Evolutionary conservation across 2,797 vertebrate genomes (phyloP).

Genomic region (Aphelocoma californica): DNA sequence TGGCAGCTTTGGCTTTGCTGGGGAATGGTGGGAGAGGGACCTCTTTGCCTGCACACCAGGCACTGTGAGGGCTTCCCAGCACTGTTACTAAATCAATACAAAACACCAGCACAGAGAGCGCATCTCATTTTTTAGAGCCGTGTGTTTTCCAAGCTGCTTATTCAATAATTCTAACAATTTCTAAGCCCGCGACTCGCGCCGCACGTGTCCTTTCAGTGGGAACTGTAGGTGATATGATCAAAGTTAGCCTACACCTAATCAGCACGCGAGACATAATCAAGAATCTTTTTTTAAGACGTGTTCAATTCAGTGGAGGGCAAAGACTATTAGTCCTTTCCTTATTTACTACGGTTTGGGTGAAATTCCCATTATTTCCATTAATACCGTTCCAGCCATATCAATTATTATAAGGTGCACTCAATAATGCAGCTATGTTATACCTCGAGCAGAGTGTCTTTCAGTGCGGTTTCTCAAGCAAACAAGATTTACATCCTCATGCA

Average conservation of each 20-base stretch:
- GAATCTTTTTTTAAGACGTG: constrained; percentile 57
- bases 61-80: rapidly evolving
- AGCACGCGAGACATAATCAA: background rate
- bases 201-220: background rate
- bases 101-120: background rate
- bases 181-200: rapidly evolving
- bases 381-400: background rate
- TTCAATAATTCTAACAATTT: constrained; percentile 59
- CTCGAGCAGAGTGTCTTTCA: constrained; percentile 47
- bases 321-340: constrained; percentile 61
- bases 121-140: constrained; percentile 16
- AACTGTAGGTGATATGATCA: constrained; percentile 47
- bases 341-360: constrained; percentile 46
- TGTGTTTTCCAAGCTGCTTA: background rate
- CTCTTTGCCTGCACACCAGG: background rate
- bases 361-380: constrained; percentile 60
- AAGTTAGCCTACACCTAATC: constrained; percentile 63
- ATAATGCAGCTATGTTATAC: background rate
- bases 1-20: rapidly evolving
- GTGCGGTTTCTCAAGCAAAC: constrained; percentile 50
- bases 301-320: constrained; percentile 56
- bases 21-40: background rate
- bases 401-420: constrained; percentile 56
- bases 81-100: background rate
- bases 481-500: constrained; percentile 48